Evolutionary conservation across 2,113 vertebrate genomes (phyloP).

Genomic region (Phaetusa simplex): DNA sequence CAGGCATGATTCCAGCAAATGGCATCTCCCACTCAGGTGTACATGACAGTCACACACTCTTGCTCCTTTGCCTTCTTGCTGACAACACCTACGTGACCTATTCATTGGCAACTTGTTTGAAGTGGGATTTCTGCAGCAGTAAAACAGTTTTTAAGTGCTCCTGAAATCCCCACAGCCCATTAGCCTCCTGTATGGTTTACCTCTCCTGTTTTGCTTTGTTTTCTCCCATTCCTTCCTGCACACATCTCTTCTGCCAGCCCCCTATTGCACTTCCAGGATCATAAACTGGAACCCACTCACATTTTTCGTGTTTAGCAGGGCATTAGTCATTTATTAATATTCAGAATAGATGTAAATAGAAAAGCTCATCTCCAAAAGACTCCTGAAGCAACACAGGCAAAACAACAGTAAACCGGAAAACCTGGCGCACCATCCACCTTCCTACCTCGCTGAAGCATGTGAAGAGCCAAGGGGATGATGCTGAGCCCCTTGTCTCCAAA

Average conservation of each 20-base stretch:
- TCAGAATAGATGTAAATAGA: neutral
- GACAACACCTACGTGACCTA: neutral
- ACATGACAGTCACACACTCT: neutral
- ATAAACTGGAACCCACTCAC: neutral
- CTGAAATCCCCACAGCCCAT: neutral
- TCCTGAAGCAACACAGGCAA: neutral
- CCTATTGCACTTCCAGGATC: neutral
- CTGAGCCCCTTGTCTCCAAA: neutral
- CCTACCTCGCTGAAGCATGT: neutral
- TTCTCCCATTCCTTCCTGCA: neutral
- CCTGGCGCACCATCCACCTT: neutral
- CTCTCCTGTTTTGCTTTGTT: neutral
- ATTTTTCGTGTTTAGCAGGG: neutral
- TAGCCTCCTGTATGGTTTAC: neutral
- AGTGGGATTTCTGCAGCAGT: neutral
- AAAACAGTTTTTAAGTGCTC: neutral
- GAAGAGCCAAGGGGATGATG: neutral
- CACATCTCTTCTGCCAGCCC: neutral
- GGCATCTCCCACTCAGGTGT: neutral
- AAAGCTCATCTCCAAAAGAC: neutral
- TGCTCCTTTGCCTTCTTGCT: neutral
- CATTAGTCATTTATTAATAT: neutral
- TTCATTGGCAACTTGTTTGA: neutral
- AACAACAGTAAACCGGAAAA: neutral
- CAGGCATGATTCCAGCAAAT: neutral